Evolutionary conservation across 2,797 vertebrate species (phyloP), one percentile per base, ranked within the genome.

Genomic region (Ptychadena robeensis): DNA sequence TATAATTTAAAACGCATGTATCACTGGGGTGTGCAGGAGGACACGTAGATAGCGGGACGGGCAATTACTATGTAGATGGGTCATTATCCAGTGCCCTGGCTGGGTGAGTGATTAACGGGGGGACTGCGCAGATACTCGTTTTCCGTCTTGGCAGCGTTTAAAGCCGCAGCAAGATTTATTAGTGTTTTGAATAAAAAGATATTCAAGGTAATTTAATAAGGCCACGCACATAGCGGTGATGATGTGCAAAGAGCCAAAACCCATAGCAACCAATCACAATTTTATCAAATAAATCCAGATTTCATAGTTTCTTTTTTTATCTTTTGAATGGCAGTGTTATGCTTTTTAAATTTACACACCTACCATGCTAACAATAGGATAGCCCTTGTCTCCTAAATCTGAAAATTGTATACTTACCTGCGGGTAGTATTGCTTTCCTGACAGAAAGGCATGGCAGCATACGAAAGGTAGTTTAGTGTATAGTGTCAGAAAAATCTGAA

Each of bases 1-100:
- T 92, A 94, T 94, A 92, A 94, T 94, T 94, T 94, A 94, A 93
- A 93, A 91, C 90, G 89, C 91, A 92, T 93, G 93, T 93, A 92
- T 94, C 91, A 92, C 90, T 91, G 90, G 30, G 87, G 4, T 89
- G 91, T 90, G 93, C 91, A 87, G 89, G 91, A 91, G 92, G 90
- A 88, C 89, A 88, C 91, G 88, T 90, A 88, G 91, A 88, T 88
- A 88, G 87, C 85, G 89, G 88, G 87, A 88, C 82, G 82, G 88
- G 88, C 91, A 90, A 91, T 92, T 91, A 92, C 91, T 91, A 91
- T 92, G 91, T 91, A 92, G 91, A 91, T 91, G 91, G 91, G 89
- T 91, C 88, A 91, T 92, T 90, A 91, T 91, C 89, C 90, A 88
- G 87, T 88, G 88, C 88, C 87, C 88, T 87, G 90, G 87, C 90